Base-by-base conservation (phyloP, 2,888 invertebrate species). In the Rhimphoctona megacephalus region DNA sequence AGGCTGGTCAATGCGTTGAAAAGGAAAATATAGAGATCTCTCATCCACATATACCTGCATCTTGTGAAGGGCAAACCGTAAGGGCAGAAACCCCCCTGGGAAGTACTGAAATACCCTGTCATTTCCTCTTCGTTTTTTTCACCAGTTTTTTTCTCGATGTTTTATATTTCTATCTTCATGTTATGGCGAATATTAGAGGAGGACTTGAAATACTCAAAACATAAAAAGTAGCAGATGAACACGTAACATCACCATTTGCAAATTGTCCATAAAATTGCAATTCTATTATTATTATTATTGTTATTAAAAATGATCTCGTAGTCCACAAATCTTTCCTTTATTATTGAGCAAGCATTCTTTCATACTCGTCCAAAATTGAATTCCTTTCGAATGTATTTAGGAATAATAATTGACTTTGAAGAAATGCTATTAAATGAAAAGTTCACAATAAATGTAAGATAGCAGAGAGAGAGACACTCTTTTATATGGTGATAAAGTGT, bases 81-180 rank as follows among this genome's bases (percentile, higher is more conserved):
- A 80, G 57, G 54, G 66, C 70, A 46, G 52, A 74, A 39, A 72
- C 82, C 79, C 82, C 76, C 77, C 39, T 83, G 89, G 90, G 88
- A 86, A 91, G 88, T 81, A 81, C 81, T 90, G 89, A 92, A 92
- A 91, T 91, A 90, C 89, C 91, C 90, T 91, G 91, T 92, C 92
- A 91, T 92, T 92, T 88, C 89, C 80, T 87, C 25, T 25, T 89
- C 89, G 22, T 87, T 90, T 90, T 89, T 49, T 49, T 19, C 19
- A 49, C n/a, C 43, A 43, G 11, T 11, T 43, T 43, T 43, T 43
- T 8, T 14, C 14, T 43, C 43, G 14, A 43, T 43, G 11, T 43
- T 43, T 39, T 9, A 39, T 8, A 39, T 9, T 6, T 39, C 7
- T 6, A 39, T 8, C 39, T 39, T 39, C 7, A 39, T 39, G 7